Evolutionary conservation across 2,113 vertebrate genomes (phyloP).

Genomic region (Butorides virescens): DNA sequence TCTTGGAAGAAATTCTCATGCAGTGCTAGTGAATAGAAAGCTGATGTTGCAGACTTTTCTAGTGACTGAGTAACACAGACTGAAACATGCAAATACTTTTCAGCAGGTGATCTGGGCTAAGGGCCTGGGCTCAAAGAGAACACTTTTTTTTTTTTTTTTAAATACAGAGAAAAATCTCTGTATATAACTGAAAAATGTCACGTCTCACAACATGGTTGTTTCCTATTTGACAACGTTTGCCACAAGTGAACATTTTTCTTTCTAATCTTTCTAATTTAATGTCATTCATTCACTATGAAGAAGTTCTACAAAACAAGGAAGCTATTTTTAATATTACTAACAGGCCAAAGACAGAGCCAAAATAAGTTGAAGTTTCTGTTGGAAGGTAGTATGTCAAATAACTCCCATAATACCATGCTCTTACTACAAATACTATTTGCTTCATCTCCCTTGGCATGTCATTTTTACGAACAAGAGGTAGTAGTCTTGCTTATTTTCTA

Average conservation of each 20-base stretch:
- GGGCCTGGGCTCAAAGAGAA: neutral
- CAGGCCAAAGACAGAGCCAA: neutral
- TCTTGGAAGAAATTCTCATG: neutral
- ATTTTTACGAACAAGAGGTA: neutral
- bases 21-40: neutral
- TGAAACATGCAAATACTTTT: neutral
- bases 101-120: neutral
- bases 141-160: neutral
- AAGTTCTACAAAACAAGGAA: neutral
- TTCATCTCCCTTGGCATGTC: neutral
- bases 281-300: neutral
- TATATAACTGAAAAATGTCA: neutral
- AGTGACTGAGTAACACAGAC: neutral
- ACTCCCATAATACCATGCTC: neutral
- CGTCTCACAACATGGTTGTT: neutral
- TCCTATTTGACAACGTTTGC: neutral
- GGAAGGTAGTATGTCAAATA: neutral
- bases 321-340: neutral
- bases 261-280: neutral
- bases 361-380: neutral
- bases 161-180: neutral
- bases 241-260: neutral
- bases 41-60: neutral
- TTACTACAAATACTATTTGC: neutral
- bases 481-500: neutral